Base-by-base conservation (phyloP, 2,888 invertebrate species). In the Lucinisca nassula region DNA sequence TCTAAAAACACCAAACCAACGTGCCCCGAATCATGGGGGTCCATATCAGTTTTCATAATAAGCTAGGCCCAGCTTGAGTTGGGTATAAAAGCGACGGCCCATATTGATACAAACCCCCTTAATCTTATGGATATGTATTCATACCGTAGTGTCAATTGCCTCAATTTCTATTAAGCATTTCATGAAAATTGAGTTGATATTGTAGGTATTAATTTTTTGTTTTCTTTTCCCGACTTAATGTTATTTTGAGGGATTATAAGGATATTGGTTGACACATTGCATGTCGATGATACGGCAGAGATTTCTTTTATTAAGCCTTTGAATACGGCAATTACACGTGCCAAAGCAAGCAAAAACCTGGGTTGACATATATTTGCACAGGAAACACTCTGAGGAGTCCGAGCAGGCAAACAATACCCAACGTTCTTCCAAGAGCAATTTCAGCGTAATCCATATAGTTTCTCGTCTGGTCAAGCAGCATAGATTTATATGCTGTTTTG, bases 201-300 rank as follows among this genome's bases (percentile, higher is more conserved):
- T 84, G 79, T 79, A 37, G 76, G 84, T 84, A 84, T 84, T 88
- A 88, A 84, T 84, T 88, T 87, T 88, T 84, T 82, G 84, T 88
- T 87, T 82, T 58, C 58, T 79, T 78, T 82, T 84, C 79, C 67
- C 77, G 79, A 84, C 84, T 84, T 79, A 84, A 82, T 84, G 80
- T 84, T 74, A 82, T 84, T 84, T 84, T 77, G 87, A 84, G 84
- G 84, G 87, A 88, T 88, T 88, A 88, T 78, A 45, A 38, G 45
- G 58, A 21, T 61, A 81, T 49, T 77, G 61, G 76, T 51, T 82
- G 86, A 70, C 82, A 79, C 79, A 51, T 58, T 79, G 75, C 79
- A 75, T 82, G 78, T 84, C 78, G 58, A 58, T 58, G 58, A 58
- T 58, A 58, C 58, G 58, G 58, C 27, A 27, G 6, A 24, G 58